Evolutionary conservation across 2,888 invertebrate species (phyloP).

Genomic region (Ceraclea dissimilis): DNA sequence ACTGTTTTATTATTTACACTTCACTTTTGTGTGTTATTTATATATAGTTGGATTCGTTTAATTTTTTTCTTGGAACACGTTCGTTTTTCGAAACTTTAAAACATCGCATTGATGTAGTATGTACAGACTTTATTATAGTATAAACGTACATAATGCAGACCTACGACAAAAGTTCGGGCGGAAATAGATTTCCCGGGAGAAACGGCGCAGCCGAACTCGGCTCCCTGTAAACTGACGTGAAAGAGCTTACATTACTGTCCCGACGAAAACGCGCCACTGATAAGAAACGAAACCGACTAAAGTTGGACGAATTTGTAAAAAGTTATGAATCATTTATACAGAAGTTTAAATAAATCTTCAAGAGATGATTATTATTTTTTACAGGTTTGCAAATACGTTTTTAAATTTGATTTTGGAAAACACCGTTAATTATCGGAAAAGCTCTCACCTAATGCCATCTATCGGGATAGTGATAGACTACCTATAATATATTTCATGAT

Average conservation of each 20-base stretch:
- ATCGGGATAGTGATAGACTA: background rate
- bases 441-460: conserved; percentile 4
- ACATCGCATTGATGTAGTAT: conserved; percentile 11
- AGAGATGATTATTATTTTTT: background rate
- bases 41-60: no score
- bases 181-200: conserved; percentile 23
- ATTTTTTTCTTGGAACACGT: conserved; percentile 4
- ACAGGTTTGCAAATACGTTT: background rate
- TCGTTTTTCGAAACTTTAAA: conserved; percentile 16
- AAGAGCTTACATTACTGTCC: background rate
- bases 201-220: conserved; percentile 20
- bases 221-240: conserved; percentile 22
- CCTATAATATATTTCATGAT: background rate
- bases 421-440: background rate
- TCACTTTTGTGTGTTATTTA: no score
- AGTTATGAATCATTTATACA: background rate
- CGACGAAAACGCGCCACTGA: background rate
- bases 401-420: background rate
- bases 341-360: no score
- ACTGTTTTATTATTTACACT: no score
- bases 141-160: background rate
- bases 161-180: conserved; percentile 10
- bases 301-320: background rate
- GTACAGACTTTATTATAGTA: no score
- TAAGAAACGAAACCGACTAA: background rate